Evolutionary conservation across 2,888 invertebrate species (phyloP), one percentile per base, ranked within the genome.

Genomic region (Coelopa pilipes): DNA sequence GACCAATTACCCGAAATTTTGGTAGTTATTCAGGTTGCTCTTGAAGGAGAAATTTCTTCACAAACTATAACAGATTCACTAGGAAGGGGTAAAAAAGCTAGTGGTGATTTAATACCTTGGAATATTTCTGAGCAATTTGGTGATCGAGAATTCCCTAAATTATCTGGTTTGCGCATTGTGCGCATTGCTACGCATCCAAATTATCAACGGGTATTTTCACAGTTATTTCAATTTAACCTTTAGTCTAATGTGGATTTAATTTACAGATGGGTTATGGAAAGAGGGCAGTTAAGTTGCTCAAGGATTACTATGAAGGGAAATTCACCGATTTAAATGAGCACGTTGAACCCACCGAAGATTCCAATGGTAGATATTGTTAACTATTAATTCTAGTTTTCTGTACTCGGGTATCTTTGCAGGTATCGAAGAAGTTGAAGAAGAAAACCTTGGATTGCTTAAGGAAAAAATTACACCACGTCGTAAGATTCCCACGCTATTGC

Each of bases 71-170:
- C 90, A 3, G 93, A 94, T 82, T 94, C 93, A 46, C 89, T 98
- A 72, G 92, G 94, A 0, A 91, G 95, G 77, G 98, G 98, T 0
- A 94, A 94, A 81, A 92, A 96, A 81, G 96, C 98, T 0, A 93
- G 97, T 9, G 99, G 99, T 0, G 99, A 99, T 89, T 90, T 99
- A 13, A 97, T 99, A 79, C 99, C 99, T 0, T 99, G 99, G 99
- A 98, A 98, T 72, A 90, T 99, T 3, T 95, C 97, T 7, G 98
- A 99, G 83, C 98, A 99, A 87, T 98, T 94, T 88, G 95, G 96
- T 71, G 98, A 99, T 86, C 91, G 92, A 76, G 94, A 98, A 86
- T 99, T 99, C 87, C 96, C 98, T 0, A 92, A 93, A 73, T 89
- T 99, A 0, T 89, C 92, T 49, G 99, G 99, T 0, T 96, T 96